Evolutionary conservation across 2,888 invertebrate species (phyloP).

Genomic region (Lochmaea capreae): DNA sequence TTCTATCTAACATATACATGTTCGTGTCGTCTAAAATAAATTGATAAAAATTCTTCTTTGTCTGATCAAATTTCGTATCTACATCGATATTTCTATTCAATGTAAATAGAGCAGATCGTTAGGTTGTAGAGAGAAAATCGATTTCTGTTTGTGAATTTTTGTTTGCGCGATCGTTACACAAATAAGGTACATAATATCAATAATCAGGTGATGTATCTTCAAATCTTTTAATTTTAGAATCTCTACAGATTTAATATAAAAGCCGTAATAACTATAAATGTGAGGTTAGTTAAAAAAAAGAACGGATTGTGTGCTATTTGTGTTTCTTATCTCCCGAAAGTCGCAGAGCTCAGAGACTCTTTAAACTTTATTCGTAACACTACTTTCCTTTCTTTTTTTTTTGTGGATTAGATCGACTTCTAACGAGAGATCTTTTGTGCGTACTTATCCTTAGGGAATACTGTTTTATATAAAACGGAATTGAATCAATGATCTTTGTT

Average conservation of each 20-base stretch:
- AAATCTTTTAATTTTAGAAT: background rate
- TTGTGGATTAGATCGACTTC: background rate
- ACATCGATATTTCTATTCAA: background rate
- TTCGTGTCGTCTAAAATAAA: background rate
- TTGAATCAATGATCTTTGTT: background rate
- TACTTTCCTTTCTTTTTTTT: background rate
- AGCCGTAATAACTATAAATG: background rate
- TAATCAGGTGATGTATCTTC: background rate
- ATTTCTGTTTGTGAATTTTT: background rate
- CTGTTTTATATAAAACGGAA: background rate
- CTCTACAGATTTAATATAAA: too few relatives aligned
- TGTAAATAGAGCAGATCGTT: background rate
- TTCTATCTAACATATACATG: background rate
- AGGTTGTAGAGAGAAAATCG: background rate
- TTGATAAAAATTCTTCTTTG: background rate
- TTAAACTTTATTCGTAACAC: background rate
- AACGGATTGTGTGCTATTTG: background rate
- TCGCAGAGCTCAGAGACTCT: background rate
- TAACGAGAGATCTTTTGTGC: constrained; percentile 2
- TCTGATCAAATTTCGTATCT: background rate
- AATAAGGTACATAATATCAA: background rate
- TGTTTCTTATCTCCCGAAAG: background rate
- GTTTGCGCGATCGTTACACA: background rate
- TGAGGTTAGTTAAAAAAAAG: background rate
- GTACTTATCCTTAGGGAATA: background rate